Conservation (phyloP, 2,888 invertebrate genomes). For the Meganola albula region DNA sequence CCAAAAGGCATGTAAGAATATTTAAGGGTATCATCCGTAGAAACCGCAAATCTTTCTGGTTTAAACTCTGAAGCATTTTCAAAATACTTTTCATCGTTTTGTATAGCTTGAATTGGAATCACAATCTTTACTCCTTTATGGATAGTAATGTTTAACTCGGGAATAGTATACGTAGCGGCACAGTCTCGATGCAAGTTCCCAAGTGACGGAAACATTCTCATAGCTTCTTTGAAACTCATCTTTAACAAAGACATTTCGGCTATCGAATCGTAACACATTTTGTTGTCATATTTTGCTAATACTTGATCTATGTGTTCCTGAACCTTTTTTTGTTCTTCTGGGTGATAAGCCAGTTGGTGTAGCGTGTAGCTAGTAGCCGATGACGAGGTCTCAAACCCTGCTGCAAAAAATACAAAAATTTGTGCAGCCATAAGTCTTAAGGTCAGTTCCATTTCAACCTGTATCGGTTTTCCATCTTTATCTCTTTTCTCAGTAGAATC, state of each 20-base stretch:
- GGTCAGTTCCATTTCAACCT: constrained; percentile 43
- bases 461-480: constrained; percentile 39
- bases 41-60: constrained; percentile 42
- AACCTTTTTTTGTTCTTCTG: constrained; percentile 48
- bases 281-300: constrained; percentile 40
- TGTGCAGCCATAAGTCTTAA: constrained; percentile 42
- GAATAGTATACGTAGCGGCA: constrained; percentile 35
- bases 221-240: constrained; percentile 46
- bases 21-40: constrained; percentile 25
- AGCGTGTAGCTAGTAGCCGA: constrained; percentile 54
- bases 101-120: constrained; percentile 49
- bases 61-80: constrained; percentile 41
- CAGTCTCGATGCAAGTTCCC: constrained; percentile 47
- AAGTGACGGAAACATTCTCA: constrained; percentile 48
- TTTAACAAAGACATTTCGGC: constrained; percentile 43
- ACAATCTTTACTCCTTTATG: constrained; percentile 51
- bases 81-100: constrained; percentile 50
- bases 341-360: constrained; percentile 55
- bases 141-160: constrained; percentile 39
- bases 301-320: constrained; percentile 54
- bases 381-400: constrained; percentile 70
- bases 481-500: constrained; percentile 45
- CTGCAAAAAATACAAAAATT: constrained; percentile 54
- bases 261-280: constrained; percentile 50
- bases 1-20: constrained; percentile 52